Base-by-base conservation (phyloP, 2,888 invertebrate genomes). In the Allygus modestus region DNA sequence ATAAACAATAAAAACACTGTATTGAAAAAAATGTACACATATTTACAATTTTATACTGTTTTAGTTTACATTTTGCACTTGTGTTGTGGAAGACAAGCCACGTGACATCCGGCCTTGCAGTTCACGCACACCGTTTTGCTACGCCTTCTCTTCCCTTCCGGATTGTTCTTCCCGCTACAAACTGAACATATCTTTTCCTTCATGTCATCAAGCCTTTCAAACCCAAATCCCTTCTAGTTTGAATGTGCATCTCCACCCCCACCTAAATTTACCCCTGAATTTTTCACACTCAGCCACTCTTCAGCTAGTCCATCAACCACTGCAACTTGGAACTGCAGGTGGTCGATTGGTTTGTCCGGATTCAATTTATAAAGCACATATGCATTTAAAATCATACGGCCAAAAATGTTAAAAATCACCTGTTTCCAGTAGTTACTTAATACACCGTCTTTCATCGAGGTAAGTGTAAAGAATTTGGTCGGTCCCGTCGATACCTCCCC, bases 401-500 rank as follows among this genome's bases (percentile, higher is more conserved):
- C 51, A 73, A 82, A 51, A 11, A 73, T 37, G 51, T 82, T 77
- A 33, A 83, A 79, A 54, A 43, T 77, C 0, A 84, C 84, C 28
- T 84, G 41, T 61, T 84, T 84, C 61, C 79, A 79, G 33, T 84
- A n/a, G n/a, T n/a, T n/a, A 61, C 31, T 77, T 77, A 79, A 84
- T 84, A 33, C 58, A 58, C 7, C 77, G 46, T 2, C 84, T 54
- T 46, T 61, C 84, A 79, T 84, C 84, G 11, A 84, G 43, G 37
- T 61, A 77, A 20, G 46, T 65, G 31, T 79, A 84, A 1, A 77
- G 28, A 65, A 58, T 84, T 28, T 79, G 65, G n/a, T 84, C 84
- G 12, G 79, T 65, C 17, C 46, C 77, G 61, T 84, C 84, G 28
- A 84, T 61, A 26, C 77, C 84, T 11, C 84, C 84, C 84, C 61